Conservation (phyloP, 2,797 vertebrate species). For the Ptychadena robeensis region DNA sequence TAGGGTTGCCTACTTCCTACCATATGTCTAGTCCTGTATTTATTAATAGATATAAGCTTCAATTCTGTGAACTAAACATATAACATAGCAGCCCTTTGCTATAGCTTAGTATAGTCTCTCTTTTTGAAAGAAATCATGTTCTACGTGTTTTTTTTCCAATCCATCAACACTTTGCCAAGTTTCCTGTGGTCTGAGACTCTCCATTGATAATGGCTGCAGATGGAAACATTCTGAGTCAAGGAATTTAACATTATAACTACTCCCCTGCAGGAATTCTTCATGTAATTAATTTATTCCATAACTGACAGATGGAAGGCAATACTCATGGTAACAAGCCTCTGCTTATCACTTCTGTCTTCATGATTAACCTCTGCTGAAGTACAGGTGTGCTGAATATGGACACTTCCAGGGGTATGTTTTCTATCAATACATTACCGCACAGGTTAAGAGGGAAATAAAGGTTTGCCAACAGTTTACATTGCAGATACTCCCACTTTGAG, state of each 20-base stretch:
- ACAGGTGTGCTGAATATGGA: constrained; percentile 10
- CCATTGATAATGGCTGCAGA: constrained; percentile 30
- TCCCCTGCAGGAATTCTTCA: constrained; percentile 34
- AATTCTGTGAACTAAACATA: too few species aligned
- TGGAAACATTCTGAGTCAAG: constrained; percentile 42
- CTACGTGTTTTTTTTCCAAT: constrained; percentile 64
- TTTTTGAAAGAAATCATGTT: neutral
- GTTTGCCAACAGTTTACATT: too few species aligned
- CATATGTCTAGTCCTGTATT: too few species aligned
- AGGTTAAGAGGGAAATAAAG: too few species aligned
- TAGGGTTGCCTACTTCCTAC: too few species aligned
- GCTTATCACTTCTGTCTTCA: constrained; percentile 32
- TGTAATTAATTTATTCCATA: constrained; percentile 29
- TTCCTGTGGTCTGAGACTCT: constrained; percentile 39
- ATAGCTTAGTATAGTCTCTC: too few species aligned
- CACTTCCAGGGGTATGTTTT: neutral
- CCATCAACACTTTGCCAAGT: constrained; percentile 31
- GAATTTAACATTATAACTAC: constrained; percentile 38
- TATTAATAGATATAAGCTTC: too few species aligned
- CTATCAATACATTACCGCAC: neutral
- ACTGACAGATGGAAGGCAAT: constrained; percentile 31
- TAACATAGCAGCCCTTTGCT: too few species aligned
- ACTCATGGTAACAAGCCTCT: constrained; percentile 15
- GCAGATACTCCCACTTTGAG: too few species aligned
- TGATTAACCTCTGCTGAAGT: constrained; percentile 68